A percentile compares a stretch with the other conserved stretches of the same genome.
phyloP scores from a whole-genome alignment of 2,888 invertebrate genomes.

The Leptarthrus brevirostris region DNA sequence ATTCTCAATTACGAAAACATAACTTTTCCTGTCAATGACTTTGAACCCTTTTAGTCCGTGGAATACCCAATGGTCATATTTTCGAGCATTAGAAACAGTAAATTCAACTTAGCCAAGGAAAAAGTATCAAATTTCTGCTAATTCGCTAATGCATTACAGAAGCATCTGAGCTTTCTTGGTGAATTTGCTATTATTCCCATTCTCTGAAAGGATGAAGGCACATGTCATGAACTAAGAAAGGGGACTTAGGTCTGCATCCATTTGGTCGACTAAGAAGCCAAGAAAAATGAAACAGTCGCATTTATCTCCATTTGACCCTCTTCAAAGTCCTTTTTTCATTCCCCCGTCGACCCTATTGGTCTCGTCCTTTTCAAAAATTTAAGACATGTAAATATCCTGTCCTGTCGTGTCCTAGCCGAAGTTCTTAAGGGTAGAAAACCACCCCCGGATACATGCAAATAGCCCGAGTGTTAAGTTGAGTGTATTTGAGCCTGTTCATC shows the following conservation, averaged over 20 bases:
- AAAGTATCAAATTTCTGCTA: slow-evolving; percentile 50
- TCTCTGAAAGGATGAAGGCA: not conserved
- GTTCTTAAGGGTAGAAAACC: slow-evolving; percentile 40
- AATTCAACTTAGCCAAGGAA: not conserved
- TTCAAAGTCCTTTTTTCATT: slow-evolving; percentile 64
- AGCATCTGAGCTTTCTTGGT: not conserved
- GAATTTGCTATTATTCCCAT: not conserved
- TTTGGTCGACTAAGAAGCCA: slow-evolving; percentile 34
- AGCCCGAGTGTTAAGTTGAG: slow-evolving; percentile 54
- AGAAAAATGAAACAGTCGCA: slow-evolving; percentile 56
- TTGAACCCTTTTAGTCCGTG: slow-evolving; percentile 28
- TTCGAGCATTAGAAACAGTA: not conserved
- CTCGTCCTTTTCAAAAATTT: slow-evolving; percentile 61
- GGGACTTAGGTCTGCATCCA: slow-evolving; percentile 30
- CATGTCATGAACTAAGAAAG: slow-evolving; percentile 19
- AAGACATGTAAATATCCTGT: slow-evolving; percentile 62
- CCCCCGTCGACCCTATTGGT: slow-evolving; percentile 55
- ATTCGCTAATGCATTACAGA: slow-evolving; percentile 48
- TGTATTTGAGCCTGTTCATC: slow-evolving; percentile 54
- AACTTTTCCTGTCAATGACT: slow-evolving; percentile 36
- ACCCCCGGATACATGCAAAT: slow-evolving; percentile 25
- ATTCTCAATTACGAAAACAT: slow-evolving; percentile 35
- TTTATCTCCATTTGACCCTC: slow-evolving; percentile 69
- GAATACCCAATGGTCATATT: slow-evolving; percentile 27
- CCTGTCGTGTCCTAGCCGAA: slow-evolving; percentile 54